Base-by-base conservation (phyloP, 1,140 invertebrate species). In the Drosophila sechellia region DNA sequence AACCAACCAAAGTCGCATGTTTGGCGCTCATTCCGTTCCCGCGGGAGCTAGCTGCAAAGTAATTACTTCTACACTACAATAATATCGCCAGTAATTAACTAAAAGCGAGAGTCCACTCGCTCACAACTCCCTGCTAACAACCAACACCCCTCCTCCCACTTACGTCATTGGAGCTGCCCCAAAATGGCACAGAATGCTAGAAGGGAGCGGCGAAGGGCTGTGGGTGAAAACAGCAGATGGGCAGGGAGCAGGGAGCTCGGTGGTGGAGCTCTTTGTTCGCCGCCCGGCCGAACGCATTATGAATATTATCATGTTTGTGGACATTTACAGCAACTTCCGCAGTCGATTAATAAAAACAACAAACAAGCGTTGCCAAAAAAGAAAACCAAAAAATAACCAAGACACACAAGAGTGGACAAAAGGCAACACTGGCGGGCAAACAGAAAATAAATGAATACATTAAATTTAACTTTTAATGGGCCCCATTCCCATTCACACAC, bases 251-350 rank as follows among this genome's bases (percentile, higher is more conserved):
- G 11, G 17, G 20, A 52, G n/a, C 17, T 22, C 37, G 37, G 61
- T 10, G 17, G 27, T 17, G 17, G 17, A 17, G 17, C 17, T 17
- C n/a, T n/a, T n/a, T n/a, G n/a, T n/a, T n/a, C n/a, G n/a, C n/a
- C n/a, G n/a, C n/a, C n/a, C 17, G 17, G 17, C 17, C 17, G 57
- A 61, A 60, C 54, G 45, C 74, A 77, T 69, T 66, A 84, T 63
- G 60, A 66, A 86, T 81, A 79, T 70, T 79, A 78, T 86, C 83
- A 87, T 86, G 83, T 89, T 89, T 87, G 83, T 87, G 79, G 75
- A 87, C 83, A 89, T 87, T 87, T 87, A 87, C 84, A 87, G 83
- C 71, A 66, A 83, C 84, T 87, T 87, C 83, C 83, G 83, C 22
- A 63, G 83, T 69, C 83, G 77, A 86, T 86, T 87, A 89, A 87